These are phyloP conservation scores for Campylomormyrus numenius DNA, from an alignment of 2,113 vertebrate species.

Conservation along the genomic window DNA sequence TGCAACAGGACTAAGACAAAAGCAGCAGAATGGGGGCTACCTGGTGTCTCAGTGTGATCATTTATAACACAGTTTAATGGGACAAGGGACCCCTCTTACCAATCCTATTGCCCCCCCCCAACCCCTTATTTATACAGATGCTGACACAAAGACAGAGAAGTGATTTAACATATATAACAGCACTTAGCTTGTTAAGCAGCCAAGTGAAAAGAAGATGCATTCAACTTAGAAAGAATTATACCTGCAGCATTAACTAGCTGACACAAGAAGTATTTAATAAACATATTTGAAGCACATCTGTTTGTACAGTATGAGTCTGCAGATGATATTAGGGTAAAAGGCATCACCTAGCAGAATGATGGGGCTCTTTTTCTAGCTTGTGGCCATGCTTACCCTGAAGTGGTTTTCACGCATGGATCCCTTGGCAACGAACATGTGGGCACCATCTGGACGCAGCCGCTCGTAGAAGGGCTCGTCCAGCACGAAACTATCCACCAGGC, in stretches of 20 bases:
- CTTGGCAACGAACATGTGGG: constrained; percentile 80
- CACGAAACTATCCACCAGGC: constrained; percentile 81
- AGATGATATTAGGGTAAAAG: neutral
- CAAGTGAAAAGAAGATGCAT: too few species aligned
- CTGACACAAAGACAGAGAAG: neutral
- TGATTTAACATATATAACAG: neutral
- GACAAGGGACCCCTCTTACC: neutral
- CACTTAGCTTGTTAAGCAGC: neutral
- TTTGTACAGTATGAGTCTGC: neutral
- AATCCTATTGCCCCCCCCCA: neutral
- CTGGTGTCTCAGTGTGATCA: neutral
- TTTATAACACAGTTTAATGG: neutral
- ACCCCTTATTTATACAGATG: neutral
- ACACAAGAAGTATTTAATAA: neutral
- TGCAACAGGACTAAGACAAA: neutral
- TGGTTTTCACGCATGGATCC: constrained; percentile 81
- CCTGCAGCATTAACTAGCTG: neutral
- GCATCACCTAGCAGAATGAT: neutral
- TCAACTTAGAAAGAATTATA: neutral
- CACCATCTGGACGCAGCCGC: constrained; percentile 66
- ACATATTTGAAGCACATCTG: neutral
- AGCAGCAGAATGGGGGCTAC: neutral
- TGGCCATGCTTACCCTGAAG: constrained; percentile 74
- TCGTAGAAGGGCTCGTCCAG: constrained; percentile 93
- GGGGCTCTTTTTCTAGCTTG: neutral